Percentiles rank a stretch among this genome's conserved stretches.
phyloP scores from a whole-genome alignment of 2,888 invertebrate genomes.

The Ferrisia virgata region DNA sequence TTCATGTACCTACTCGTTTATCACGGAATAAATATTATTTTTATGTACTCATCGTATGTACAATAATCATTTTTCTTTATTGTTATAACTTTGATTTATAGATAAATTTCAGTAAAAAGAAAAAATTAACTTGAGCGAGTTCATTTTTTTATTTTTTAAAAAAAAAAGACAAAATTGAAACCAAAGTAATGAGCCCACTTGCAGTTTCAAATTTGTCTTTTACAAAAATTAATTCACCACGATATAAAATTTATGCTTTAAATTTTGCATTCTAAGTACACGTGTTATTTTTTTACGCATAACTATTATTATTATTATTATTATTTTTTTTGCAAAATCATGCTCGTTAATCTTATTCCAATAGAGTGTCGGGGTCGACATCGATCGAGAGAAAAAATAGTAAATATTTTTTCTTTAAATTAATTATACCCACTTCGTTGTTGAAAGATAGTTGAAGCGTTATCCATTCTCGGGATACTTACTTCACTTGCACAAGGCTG shows the following conservation, averaged over 20 bases:
- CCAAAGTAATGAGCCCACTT: background rate
- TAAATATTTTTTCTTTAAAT: no score
- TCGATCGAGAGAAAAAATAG: no score
- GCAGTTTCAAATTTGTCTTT: background rate
- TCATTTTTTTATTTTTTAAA: no score
- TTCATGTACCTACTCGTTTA: background rate
- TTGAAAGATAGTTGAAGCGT: background rate
- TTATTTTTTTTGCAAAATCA: no score
- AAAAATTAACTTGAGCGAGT: background rate
- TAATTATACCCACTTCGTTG: background rate
- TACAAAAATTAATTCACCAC: no score
- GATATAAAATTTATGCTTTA: no score
- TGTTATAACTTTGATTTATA: background rate
- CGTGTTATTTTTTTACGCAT: no score
- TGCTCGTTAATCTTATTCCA: no score
- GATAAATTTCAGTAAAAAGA: background rate
- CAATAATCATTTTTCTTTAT: background rate
- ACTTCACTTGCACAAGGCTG: background rate
- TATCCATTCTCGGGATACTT: no score
- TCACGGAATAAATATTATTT: background rate
- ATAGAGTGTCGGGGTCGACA: no score
- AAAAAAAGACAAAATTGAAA: background rate
- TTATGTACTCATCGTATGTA: background rate
- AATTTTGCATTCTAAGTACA: no score
- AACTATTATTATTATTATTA: no score